Percentiles rank a stretch among this genome's conserved stretches.
These are phyloP conservation scores for Bolinopsis microptera DNA, from an alignment of 37 sponge, comb jelly and placozoan genomes.

Conservation along the genomic window DNA sequence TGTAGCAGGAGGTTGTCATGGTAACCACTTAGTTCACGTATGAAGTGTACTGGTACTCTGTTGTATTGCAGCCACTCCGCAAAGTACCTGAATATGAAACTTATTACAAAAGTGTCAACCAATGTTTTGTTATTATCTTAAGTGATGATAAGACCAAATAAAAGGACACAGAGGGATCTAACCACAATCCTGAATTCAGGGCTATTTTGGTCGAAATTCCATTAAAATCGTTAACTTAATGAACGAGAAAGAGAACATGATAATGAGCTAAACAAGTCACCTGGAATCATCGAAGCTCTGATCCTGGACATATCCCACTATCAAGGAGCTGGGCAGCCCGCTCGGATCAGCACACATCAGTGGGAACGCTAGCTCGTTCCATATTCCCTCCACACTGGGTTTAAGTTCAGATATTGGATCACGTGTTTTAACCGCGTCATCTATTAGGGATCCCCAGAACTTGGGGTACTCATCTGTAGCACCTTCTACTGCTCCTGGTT, in stretches of 20 bases:
- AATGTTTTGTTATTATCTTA: no score
- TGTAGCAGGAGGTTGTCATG: constrained; percentile 27
- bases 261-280: no score
- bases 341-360: constrained; percentile 5
- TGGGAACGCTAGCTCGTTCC: constrained; percentile 4
- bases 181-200: no score
- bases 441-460: background rate
- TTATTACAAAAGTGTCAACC: no score
- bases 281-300: background rate
- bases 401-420: background rate
- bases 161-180: no score
- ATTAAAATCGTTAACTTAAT: no score
- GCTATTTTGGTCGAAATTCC: no score
- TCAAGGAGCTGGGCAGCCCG: background rate
- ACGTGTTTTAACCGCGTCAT: constrained; percentile 10
- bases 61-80: background rate
- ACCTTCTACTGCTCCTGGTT: background rate
- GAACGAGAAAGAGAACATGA: no score
- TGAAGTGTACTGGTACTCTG: background rate
- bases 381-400: background rate
- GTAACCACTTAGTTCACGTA: background rate
- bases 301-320: constrained; percentile 16
- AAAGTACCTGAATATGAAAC: background rate
- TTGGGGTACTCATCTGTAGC: background rate
- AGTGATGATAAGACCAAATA: no score